Percentiles rank a stretch among this genome's conserved stretches.
Evolutionary conservation across 2,888 invertebrate genomes (phyloP).

Genomic region (Eumacrocentrus americanus): DNA sequence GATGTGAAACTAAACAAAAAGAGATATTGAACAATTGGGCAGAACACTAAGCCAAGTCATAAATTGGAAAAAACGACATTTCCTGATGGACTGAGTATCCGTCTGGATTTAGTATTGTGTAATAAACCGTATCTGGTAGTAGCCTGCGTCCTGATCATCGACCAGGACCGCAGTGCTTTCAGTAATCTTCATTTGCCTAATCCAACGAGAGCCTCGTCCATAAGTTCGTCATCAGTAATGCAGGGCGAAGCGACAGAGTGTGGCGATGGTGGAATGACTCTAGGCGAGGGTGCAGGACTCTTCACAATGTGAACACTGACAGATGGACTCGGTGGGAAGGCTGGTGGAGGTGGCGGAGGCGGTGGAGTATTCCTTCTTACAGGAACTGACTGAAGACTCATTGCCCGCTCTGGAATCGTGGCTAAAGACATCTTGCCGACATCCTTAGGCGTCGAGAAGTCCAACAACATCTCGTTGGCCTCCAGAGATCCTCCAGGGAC

Average conservation of each 20-base stretch:
- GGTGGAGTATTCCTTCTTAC: constrained; percentile 57
- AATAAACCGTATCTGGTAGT: no score
- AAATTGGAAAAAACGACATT: no score
- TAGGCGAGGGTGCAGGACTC: constrained; percentile 75
- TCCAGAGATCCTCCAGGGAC: constrained; percentile 63
- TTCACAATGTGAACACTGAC: constrained; percentile 79
- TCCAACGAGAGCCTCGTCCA: constrained; percentile 86
- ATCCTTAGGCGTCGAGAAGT: constrained; percentile 70
- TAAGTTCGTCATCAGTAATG: constrained; percentile 87
- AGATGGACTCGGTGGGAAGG: constrained; percentile 69
- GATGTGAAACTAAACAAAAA: no score
- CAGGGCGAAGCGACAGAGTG: constrained; percentile 77
- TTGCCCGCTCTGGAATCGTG: constrained; percentile 65
- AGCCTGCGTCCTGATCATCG: constrained; percentile 22
- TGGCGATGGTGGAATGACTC: constrained; percentile 70
- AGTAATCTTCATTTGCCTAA: constrained; percentile 71
- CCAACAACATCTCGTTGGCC: constrained; percentile 71
- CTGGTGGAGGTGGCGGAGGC: constrained; percentile 52
- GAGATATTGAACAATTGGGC: no score
- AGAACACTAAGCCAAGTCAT: no score
- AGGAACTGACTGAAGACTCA: constrained; percentile 62
- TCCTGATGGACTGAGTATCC: no score
- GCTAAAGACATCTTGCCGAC: constrained; percentile 59
- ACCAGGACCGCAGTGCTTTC: constrained; percentile 38
- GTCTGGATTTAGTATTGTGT: no score